phyloP scores from a whole-genome alignment of 1,140 invertebrate species.

The Cotesia glomerata region DNA sequence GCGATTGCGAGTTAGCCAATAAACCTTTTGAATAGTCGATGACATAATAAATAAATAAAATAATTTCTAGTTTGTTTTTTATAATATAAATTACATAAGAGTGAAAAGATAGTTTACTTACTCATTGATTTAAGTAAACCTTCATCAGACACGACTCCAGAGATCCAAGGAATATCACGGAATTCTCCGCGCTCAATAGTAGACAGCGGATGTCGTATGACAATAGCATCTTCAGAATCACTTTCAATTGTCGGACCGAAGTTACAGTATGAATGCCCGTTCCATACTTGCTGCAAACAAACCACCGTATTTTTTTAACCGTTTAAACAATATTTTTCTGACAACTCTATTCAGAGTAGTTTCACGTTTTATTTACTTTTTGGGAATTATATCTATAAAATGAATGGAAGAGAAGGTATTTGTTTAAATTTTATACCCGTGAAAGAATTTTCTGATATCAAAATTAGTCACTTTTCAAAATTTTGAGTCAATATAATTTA shows the following conservation, averaged over 20 bases:
- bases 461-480: too few relatives aligned
- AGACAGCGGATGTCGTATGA: conserved; percentile 46
- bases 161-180: conserved; percentile 53
- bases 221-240: conserved; percentile 45
- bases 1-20: background rate
- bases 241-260: conserved; percentile 52
- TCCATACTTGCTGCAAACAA: conserved; percentile 28
- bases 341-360: background rate
- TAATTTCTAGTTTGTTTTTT: background rate
- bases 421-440: too few relatives aligned
- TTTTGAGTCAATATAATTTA: too few relatives aligned
- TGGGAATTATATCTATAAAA: too few relatives aligned
- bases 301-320: background rate
- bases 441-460: too few relatives aligned
- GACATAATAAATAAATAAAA: background rate
- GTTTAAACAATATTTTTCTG: too few relatives aligned
- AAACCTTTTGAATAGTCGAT: conserved; percentile 15
- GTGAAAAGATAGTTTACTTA: conserved; percentile 34
- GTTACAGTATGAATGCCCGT: conserved; percentile 18
- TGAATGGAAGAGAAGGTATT: too few relatives aligned
- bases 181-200: conserved; percentile 38
- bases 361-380: background rate
- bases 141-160: conserved; percentile 48
- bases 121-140: conserved; percentile 41
- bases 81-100: background rate